phyloP scores from a whole-genome alignment of 2,797 vertebrate genomes.

The Streptopelia turtur region DNA sequence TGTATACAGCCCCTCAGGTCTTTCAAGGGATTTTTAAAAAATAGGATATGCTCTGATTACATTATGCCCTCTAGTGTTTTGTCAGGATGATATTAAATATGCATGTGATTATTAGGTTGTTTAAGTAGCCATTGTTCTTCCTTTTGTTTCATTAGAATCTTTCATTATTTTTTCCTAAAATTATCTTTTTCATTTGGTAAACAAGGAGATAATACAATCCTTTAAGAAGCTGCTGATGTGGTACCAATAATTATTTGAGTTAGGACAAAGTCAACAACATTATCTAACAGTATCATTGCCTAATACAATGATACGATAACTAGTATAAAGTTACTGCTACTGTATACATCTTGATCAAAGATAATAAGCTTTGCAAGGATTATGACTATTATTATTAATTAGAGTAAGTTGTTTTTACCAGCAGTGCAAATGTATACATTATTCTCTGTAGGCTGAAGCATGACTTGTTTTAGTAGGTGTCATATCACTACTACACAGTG shows the following conservation, averaged over 20 bases:
- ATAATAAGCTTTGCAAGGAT: not conserved
- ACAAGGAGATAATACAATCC: not conserved
- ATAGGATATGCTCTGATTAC: not conserved
- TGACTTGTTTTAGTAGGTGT: not conserved
- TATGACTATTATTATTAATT: not conserved
- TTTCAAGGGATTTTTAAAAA: not conserved
- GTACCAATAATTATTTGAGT: not conserved
- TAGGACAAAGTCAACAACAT: not conserved
- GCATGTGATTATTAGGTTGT: not conserved
- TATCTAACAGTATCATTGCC: not conserved
- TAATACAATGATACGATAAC: not conserved
- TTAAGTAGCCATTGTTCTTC: not conserved
- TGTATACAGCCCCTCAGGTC: not conserved
- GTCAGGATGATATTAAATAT: not conserved
- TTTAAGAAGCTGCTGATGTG: not conserved
- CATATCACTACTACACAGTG: not conserved
- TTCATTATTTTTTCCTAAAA: not conserved
- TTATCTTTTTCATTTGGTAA: not conserved
- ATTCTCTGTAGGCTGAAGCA: not conserved
- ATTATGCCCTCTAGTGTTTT: not conserved
- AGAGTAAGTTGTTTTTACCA: not conserved
- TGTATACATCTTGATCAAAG: not conserved
- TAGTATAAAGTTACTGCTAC: not conserved
- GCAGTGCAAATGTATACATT: not conserved
- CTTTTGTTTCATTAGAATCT: not conserved